These are phyloP conservation scores for Ostrea denselamellosa DNA, from an alignment of 1,140 invertebrate species.

Conservation along the genomic window DNA sequence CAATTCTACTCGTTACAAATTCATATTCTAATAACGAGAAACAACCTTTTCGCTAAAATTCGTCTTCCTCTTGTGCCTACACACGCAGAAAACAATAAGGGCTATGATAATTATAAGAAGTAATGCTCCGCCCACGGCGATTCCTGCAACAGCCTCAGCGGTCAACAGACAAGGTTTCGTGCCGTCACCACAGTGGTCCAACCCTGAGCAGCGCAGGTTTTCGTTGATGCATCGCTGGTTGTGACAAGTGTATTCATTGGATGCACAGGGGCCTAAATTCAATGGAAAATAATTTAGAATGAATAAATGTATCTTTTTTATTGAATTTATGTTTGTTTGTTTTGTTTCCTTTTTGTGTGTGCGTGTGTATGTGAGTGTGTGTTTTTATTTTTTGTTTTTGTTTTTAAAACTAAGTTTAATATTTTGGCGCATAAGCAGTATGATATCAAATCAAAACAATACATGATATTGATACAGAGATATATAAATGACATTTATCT, in stretches of 20 bases:
- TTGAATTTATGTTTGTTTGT: not conserved
- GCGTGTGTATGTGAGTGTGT: too few relatives aligned
- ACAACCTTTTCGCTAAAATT: conserved; percentile 46
- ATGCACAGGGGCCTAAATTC: conserved; percentile 47
- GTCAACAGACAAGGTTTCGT: conserved; percentile 49
- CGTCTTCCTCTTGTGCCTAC: conserved; percentile 46
- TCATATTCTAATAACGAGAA: conserved; percentile 17
- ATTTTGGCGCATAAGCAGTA: not conserved
- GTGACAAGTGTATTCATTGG: conserved; percentile 52
- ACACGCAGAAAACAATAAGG: conserved; percentile 52
- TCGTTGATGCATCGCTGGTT: conserved; percentile 53
- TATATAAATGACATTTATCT: not conserved
- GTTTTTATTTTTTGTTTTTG: too few relatives aligned
- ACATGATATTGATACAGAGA: not conserved
- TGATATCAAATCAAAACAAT: not conserved
- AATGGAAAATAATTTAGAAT: not conserved
- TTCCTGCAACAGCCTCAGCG: conserved; percentile 47
- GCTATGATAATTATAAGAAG: conserved; percentile 52
- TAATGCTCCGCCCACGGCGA: conserved; percentile 49
- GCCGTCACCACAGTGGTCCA: conserved; percentile 55
- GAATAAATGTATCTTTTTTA: not conserved
- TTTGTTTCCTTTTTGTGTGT: too few relatives aligned
- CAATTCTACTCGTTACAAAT: not conserved
- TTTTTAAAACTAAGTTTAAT: not conserved
- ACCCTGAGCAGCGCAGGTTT: conserved; percentile 52